Evolutionary conservation across 2,113 vertebrate species (phyloP), one percentile per base, ranked within the genome.

Genomic region (Tricholaema leucomelas): DNA sequence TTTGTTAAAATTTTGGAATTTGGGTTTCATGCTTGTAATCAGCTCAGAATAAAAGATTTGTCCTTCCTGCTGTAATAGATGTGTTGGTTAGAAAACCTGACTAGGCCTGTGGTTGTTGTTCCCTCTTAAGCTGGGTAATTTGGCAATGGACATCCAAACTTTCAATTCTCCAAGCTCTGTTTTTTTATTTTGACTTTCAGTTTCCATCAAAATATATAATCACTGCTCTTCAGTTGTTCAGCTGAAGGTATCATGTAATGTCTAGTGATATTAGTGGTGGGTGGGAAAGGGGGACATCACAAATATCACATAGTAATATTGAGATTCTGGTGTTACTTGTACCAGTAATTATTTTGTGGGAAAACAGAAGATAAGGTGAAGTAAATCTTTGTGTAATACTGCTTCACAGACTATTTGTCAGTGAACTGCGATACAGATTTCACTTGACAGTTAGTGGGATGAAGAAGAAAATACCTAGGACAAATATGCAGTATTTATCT

Each of bases 391-490:
- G 3, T 14, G 8, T 71, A 31, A n/a, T 59, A 27, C 13, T 81
- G 27, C 18, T 78, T 76, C 12, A 60, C 28, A 40, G 5, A 18
- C 4, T 3, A 25, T 52, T 87, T 79, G 36, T 56, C 14, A 40
- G 19, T 31, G 48, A 71, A 72, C 31, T 35, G 10, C 8, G 40
- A 1, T 55, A 28, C 9, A 6, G 12, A 23, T 23, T 69, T 69
- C 1, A 4, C 2, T 1, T 4, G 3, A 24, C 44, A 40, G 6
- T 52, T 9, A 1, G 4, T 50, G 12, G 13, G 28, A 72, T 72
- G n/a, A 78, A 40, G 12, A 66, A 65, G 14, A 75, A 85, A 16
- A 8, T 46, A 63, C 12, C 16, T 58, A 5, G 10, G 3, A 60
- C 85, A 64, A 36, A 60, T 60, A 75, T 7, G 4, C 7, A 33